A percentile compares a stretch with the other conserved stretches of the same genome.
These are phyloP conservation scores for Cantharis rufa DNA, from an alignment of 2,888 invertebrate species.

Conservation along the genomic window DNA sequence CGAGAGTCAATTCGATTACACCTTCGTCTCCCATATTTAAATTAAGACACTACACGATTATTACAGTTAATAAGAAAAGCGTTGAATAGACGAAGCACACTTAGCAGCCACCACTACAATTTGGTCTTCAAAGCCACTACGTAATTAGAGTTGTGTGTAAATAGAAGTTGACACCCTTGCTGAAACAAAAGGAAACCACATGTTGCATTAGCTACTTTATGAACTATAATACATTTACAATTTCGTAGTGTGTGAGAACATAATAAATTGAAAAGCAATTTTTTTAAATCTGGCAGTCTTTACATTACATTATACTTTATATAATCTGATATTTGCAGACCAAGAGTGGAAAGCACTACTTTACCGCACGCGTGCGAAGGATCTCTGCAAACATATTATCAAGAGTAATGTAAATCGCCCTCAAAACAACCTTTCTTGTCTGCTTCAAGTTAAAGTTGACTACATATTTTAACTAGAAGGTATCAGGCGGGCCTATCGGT, in stretches of 20 bases:
- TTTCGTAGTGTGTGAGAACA: neutral
- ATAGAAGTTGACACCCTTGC: conserved; percentile 12
- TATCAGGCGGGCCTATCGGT: too few species aligned
- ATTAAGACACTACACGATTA: neutral
- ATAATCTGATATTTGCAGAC: too few species aligned
- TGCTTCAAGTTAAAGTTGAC: too few species aligned
- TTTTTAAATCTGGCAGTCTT: neutral
- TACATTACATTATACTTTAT: too few species aligned
- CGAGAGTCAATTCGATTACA: conserved; percentile 4
- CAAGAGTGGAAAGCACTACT: neutral
- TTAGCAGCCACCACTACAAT: neutral
- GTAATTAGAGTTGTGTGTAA: conserved; percentile 4
- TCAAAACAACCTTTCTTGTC: too few species aligned
- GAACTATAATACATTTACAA: neutral
- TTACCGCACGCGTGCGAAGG: too few species aligned
- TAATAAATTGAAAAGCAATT: neutral
- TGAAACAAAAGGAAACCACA: conserved; percentile 23
- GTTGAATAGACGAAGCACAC: neutral
- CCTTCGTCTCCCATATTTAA: conserved; percentile 22
- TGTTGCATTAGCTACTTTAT: conserved; percentile 11
- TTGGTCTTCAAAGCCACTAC: neutral
- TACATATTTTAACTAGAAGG: too few species aligned
- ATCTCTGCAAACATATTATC: too few species aligned
- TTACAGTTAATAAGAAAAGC: neutral
- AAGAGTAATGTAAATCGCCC: too few species aligned